These are phyloP conservation scores for Neogale vison DNA, from an alignment of 2,113 vertebrate genomes.

Conservation along the genomic window DNA sequence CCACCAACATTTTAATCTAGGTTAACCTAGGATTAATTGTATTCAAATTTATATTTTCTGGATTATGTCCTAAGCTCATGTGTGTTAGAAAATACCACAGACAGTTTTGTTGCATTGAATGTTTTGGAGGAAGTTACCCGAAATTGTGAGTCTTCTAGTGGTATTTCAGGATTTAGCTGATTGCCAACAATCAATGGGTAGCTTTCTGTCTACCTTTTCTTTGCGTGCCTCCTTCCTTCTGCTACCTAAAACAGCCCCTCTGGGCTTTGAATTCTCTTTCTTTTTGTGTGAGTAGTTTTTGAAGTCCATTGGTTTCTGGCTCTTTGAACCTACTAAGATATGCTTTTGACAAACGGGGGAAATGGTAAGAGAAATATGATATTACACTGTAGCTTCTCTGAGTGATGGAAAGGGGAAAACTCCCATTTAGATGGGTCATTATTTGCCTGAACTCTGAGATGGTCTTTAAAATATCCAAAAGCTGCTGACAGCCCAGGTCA, in stretches of 20 bases:
- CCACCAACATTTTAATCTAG: neutral
- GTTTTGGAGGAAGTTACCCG: neutral
- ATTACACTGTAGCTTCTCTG: neutral
- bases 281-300: neutral
- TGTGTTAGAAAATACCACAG: neutral
- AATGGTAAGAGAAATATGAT: neutral
- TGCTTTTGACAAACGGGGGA: neutral
- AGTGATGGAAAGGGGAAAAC: neutral
- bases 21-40: conserved; percentile 11
- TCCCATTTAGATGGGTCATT: neutral
- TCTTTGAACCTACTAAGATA: neutral
- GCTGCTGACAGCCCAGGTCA: neutral
- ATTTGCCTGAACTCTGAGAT: neutral
- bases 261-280: neutral
- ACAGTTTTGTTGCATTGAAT: neutral
- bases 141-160: neutral
- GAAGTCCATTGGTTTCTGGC: neutral
- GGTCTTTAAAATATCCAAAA: conserved; percentile 16
- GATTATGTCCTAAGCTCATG: neutral
- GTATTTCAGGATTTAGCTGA: neutral
- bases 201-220: neutral
- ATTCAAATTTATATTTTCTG: neutral
- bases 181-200: neutral
- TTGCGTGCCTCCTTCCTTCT: neutral
- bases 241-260: neutral